Evolutionary conservation across 2,888 invertebrate genomes (phyloP).

Genomic region (Netelia fuscicornis): DNA sequence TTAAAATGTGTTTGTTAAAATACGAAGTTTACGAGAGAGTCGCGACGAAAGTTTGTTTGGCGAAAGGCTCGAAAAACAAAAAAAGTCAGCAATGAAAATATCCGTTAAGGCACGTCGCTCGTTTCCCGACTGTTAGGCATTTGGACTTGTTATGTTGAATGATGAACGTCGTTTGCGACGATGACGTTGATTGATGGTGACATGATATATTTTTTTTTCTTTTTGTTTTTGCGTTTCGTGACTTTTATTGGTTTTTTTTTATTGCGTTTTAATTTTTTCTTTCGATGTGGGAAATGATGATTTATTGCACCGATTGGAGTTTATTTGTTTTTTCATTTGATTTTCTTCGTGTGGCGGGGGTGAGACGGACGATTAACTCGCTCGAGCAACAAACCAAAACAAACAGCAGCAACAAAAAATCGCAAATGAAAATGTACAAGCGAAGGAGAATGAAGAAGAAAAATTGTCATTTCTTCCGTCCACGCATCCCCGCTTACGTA

Average conservation of each 20-base stretch:
- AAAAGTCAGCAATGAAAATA: conserved; percentile 26
- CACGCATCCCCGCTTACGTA: conserved; percentile 79
- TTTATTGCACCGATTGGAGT: conserved; percentile 79
- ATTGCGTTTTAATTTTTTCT: conserved; percentile 37
- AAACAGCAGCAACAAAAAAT: conserved; percentile 21
- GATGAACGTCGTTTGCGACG: conserved; percentile 75
- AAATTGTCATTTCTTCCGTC: conserved; percentile 70
- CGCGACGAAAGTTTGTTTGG: conserved; percentile 25
- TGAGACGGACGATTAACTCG: conserved; percentile 76
- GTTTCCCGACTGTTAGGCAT: conserved; percentile 67
- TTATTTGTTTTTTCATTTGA: conserved; percentile 70
- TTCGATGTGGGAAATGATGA: conserved; percentile 75
- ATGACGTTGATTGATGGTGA: conserved; percentile 71
- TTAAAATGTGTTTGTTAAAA: conserved; percentile 7
- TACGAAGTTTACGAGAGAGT: conserved; percentile 6
- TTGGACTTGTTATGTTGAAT: conserved; percentile 76
- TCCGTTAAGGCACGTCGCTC: conserved; percentile 66
- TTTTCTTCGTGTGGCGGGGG: conserved; percentile 79
- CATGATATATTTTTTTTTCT: conserved; percentile 67
- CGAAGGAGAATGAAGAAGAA: neutral
- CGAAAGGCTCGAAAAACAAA: conserved; percentile 22
- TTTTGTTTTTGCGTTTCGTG: conserved; percentile 14
- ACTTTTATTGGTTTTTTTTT: too few species aligned
- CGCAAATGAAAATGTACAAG: too few species aligned
- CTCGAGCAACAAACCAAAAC: conserved; percentile 42